phyloP scores from a whole-genome alignment of 2,888 invertebrate species.

The Synanthedon vespiformis region DNA sequence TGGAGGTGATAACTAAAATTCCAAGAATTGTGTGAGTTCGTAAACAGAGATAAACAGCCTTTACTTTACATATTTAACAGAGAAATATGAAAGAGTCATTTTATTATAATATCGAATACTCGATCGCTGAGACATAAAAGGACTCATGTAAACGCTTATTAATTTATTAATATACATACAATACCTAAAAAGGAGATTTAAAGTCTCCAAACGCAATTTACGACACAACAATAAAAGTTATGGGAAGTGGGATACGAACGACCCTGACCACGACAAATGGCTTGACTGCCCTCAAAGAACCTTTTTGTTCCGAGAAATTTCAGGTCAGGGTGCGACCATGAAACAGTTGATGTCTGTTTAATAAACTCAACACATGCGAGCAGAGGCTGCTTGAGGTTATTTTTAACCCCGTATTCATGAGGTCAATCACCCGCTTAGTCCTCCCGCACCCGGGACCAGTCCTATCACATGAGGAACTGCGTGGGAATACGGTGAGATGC shows the following conservation, averaged over 20 bases:
- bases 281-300: neutral
- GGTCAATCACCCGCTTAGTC: constrained; percentile 66
- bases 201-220: neutral
- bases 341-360: constrained; percentile 67
- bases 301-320: constrained; percentile 39
- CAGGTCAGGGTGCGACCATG: constrained; percentile 67
- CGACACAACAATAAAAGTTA: neutral
- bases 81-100: neutral
- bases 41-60: constrained; percentile 26
- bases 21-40: constrained; percentile 25
- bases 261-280: neutral
- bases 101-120: neutral
- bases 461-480: constrained; percentile 63
- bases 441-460: constrained; percentile 59
- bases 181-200: neutral
- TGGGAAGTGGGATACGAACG: too few relatives aligned
- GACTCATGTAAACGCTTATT: too few relatives aligned
- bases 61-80: constrained; percentile 6
- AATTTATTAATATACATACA: too few relatives aligned
- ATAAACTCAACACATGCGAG: constrained; percentile 68
- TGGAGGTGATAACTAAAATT: constrained; percentile 37
- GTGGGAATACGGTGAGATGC: constrained; percentile 57
- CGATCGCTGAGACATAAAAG: too few relatives aligned
- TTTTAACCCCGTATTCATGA: constrained; percentile 65
- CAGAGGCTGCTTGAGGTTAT: constrained; percentile 64